Evolutionary conservation across 2,888 invertebrate species (phyloP), one percentile per base, ranked within the genome.

Genomic region (Branchellion lobata): DNA sequence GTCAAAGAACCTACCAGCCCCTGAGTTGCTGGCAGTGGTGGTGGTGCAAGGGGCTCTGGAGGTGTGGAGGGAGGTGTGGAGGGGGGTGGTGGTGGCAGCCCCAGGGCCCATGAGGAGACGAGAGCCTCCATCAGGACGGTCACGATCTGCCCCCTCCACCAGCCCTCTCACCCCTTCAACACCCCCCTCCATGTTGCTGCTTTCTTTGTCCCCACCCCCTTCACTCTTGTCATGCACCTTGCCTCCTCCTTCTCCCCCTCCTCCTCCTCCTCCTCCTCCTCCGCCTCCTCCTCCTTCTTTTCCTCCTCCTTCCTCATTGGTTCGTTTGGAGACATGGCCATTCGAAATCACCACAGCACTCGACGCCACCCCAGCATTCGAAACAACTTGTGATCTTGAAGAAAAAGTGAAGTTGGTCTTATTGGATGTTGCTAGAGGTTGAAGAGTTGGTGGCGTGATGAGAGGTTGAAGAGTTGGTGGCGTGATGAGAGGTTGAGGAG

Each of bases 131-230:
- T 77, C 78, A 0, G 71, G 78, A 36, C 36, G 40, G 33, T 78
- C 78, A 11, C 78, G 36, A 24, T 78, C 78, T 14, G 80, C 72
- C 31, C 80, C 80, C 47, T 80, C 80, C 31, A 68, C 61, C 14
- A 61, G 40, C 1, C 75, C 75, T 21, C 68, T 61, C 65, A 29
- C 76, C 51, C 76, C 80, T 14, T n/a, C 33, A 21, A 71, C 80
- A 29, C 51, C 78, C 11, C 69, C 72, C 29, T 78, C 77, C 27
- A 78, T 71, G 40, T 71, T 0, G 61, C 36, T 18, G 31, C 80
- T 29, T 78, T n/a, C 29, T 65, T 31, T 14, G 33, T 69, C 34
- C 14, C 8, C 33, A 18, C 21, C 24, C 3, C 5, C 61, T 57
- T 57, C 61, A 57, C 47, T 47, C 18, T 8, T 47, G 47, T 47